phyloP scores from a whole-genome alignment of 2,797 vertebrate species.

The Prionace glauca region DNA sequence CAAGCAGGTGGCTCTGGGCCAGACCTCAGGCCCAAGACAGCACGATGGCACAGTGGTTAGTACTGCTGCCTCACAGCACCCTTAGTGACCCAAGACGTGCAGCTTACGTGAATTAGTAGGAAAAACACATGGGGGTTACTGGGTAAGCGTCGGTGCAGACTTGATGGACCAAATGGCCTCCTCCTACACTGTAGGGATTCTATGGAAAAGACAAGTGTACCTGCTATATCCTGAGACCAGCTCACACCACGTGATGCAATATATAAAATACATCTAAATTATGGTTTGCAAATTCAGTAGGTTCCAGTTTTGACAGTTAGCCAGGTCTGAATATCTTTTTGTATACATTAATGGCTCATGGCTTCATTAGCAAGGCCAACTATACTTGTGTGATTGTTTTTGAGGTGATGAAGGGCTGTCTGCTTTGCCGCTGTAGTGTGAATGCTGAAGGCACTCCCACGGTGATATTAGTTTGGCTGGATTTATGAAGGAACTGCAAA shows the following conservation, averaged over 20 bases:
- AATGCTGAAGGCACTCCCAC: no score
- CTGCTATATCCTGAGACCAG: background rate
- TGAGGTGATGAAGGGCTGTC: background rate
- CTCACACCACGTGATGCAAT: no score
- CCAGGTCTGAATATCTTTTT: background rate
- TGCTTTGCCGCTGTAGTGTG: background rate
- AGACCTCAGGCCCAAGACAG: background rate
- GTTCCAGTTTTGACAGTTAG: background rate
- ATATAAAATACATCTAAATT: background rate
- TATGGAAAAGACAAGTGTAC: background rate
- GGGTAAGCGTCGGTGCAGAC: no score
- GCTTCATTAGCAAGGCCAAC: background rate
- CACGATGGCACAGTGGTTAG: no score
- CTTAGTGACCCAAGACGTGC: no score
- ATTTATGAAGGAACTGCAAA: background rate
- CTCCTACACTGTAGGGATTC: no score
- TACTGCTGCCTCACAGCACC: no score
- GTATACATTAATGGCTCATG: background rate
- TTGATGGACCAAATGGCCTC: no score
- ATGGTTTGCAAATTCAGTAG: background rate
- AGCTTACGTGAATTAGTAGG: no score
- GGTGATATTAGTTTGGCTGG: background rate
- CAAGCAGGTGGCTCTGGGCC: background rate
- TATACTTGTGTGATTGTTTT: background rate
- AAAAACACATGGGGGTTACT: no score